Evolutionary conservation across 2,888 invertebrate genomes (phyloP).

Genomic region (Lycophotia porphyrea): DNA sequence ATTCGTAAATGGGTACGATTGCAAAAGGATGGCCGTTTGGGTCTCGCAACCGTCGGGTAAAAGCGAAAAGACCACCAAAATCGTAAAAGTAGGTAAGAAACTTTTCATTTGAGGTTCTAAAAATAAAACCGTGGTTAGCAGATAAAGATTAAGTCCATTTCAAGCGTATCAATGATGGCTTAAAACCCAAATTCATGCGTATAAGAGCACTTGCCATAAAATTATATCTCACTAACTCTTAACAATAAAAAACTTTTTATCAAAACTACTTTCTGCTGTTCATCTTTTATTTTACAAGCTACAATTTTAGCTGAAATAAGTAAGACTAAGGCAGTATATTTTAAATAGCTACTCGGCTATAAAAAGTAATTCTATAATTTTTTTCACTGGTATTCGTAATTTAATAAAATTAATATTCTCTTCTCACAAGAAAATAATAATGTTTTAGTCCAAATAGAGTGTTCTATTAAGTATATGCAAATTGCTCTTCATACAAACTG

Average conservation of each 20-base stretch:
- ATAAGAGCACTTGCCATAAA: slow-evolving; percentile 41
- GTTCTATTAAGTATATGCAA: slow-evolving; percentile 78
- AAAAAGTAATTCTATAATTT: slow-evolving; percentile 58
- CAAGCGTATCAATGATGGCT: slow-evolving; percentile 16
- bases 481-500: slow-evolving; percentile 74
- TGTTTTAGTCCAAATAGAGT: slow-evolving; percentile 64
- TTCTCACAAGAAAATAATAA: slow-evolving; percentile 73
- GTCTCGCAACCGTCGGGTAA: not conserved
- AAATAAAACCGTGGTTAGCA: not conserved
- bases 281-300: slow-evolving; percentile 41
- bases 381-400: slow-evolving; percentile 44
- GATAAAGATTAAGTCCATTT: slow-evolving; percentile 12
- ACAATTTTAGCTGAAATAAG: slow-evolving; percentile 22
- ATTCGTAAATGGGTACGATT: not conserved
- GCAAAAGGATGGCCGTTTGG: not conserved
- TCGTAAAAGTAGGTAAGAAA: not conserved
- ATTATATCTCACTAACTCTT: slow-evolving; percentile 22
- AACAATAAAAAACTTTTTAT: slow-evolving; percentile 50
- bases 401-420: slow-evolving; percentile 74
- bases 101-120: not conserved
- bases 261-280: slow-evolving; percentile 36
- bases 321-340: slow-evolving; percentile 16
- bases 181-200: slow-evolving; percentile 27
- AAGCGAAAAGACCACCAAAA: not conserved
- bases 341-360: slow-evolving; percentile 22